Base-by-base conservation (phyloP, 1,140 invertebrate species). In the Aphis craccivora region DNA sequence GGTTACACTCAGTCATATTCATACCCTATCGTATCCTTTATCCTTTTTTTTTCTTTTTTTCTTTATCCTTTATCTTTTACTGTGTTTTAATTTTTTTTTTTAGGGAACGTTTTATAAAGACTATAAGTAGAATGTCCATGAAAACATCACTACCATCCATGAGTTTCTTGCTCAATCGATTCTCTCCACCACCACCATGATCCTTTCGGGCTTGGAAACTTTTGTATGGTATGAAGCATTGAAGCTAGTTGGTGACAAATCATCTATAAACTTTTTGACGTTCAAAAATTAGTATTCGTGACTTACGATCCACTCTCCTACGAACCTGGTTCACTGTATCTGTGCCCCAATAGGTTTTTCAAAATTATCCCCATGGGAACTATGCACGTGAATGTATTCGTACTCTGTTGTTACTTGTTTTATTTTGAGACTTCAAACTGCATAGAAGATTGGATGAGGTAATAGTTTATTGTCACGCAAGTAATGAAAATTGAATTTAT, bases 241-340 rank as follows among this genome's bases (percentile, higher is more conserved):
- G 48, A 25, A 67, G 60, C 18, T 37, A 83, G 37, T 23, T 22
- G 81, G 81, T 84, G 81, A 86, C 40, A 86, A 86, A 86, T 86
- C 22, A 86, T 86, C 30, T 86, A 30, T 23, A 86, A 86, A 86
- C 83, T 86, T 43, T 86, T 86, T 23, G 40, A 86, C 8, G 2
- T 86, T 86, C 40, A 8, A 86, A 86, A 86, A 86, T 86, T 86
- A 86, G 37, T 86, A 86, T 86, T 86, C 83, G 23, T 86, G 40
- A 86, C 40, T 86, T 86, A 86, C 83, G 40, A 86, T 30, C 37
- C 60, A 67, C 30, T 67, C 0, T 14, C 14, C 14, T 51, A 51
- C 48, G 14, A 51, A 5, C 9, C 9, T 4, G 11, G 25, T 30
- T 30, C 55, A 30, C 9, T 11, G 25, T 67, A 67, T 67, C 30